These are phyloP conservation scores for Tiliacea citrago DNA, from an alignment of 2,888 invertebrate genomes.

Conservation along the genomic window DNA sequence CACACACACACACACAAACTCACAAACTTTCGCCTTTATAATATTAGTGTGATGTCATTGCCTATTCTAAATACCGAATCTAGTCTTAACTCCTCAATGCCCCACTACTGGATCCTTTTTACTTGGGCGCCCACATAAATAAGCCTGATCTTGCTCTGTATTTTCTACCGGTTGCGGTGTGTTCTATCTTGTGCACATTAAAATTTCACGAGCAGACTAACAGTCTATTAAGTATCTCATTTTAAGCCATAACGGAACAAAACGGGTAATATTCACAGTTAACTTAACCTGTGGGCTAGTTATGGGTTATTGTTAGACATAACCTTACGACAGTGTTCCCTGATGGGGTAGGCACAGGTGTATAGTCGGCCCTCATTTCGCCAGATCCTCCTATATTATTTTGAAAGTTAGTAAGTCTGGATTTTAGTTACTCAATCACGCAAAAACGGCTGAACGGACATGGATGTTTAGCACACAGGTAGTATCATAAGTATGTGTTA, in stretches of 20 bases:
- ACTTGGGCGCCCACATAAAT: too few relatives aligned
- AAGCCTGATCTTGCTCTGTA: not conserved
- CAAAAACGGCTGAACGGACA: too few relatives aligned
- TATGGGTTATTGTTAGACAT: constrained; percentile 5
- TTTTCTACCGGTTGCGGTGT: not conserved
- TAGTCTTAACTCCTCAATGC: too few relatives aligned
- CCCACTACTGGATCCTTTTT: too few relatives aligned
- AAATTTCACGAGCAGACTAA: constrained; percentile 49
- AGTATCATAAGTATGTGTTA: too few relatives aligned
- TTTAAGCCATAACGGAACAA: constrained; percentile 30
- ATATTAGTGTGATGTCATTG: too few relatives aligned
- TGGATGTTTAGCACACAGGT: too few relatives aligned
- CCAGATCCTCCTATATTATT: not conserved
- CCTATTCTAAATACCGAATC: too few relatives aligned
- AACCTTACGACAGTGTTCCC: not conserved
- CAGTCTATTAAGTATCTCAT: constrained; percentile 30
- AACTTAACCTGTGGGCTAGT: constrained; percentile 42
- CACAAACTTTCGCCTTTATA: too few relatives aligned
- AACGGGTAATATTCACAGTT: constrained; percentile 50
- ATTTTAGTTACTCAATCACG: too few relatives aligned
- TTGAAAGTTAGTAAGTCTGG: too few relatives aligned
- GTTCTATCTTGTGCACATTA: constrained; percentile 26
- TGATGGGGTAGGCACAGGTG: not conserved
- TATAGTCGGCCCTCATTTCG: not conserved
- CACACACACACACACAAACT: too few relatives aligned